Evolutionary conservation across 2,797 vertebrate species (phyloP), one percentile per base, ranked within the genome.

Genomic region (Myotis planiceps): DNA sequence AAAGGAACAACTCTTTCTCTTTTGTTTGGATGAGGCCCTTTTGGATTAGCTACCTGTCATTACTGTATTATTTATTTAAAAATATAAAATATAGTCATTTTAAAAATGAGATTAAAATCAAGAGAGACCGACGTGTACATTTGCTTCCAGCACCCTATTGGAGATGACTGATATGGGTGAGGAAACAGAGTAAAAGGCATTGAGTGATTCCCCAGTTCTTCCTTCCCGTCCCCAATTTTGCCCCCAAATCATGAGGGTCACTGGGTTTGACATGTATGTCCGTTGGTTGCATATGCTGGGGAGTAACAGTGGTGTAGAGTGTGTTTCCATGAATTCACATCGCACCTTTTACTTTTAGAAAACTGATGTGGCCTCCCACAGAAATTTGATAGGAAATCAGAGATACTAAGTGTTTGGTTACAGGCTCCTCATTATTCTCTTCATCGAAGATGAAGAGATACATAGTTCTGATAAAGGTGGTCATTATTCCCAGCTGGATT

Each of bases 1-100:
- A 83, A 83, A 96, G 83, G 37, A 37, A n/a, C 27, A 27, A 29
- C 27, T 69, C n/a, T 96, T 96, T 96, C 87, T 37, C 15, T 86
- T 51, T 94, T 90, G 18, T 45, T 86, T 27, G 39, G 92, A 83
- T 68, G 68, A 85, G 60, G 66, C 9, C 65, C 14, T 5, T 82
- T 94, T 49, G 51, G 5, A 72, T 81, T 92, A 68, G 45, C 2
- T 18, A 15, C 49, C 16, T 83, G 34, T 79, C 39, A 51, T 37
- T 79, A n/a, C 14, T 29, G 5, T 34, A n/a, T 10, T 86, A 37
- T 72, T 49, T 71, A 63, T 87, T 8, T 37, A 85, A 88, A 92
- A 66, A 27, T 32, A 55, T 27, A 55, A 90, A 93, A 45, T 29
- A 1, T 65, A 90, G 58, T 63, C 1, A 83, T 66, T 93, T 45